Evolutionary conservation across 2,888 invertebrate species (phyloP).

Genomic region (Electrophaes corylata): DNA sequence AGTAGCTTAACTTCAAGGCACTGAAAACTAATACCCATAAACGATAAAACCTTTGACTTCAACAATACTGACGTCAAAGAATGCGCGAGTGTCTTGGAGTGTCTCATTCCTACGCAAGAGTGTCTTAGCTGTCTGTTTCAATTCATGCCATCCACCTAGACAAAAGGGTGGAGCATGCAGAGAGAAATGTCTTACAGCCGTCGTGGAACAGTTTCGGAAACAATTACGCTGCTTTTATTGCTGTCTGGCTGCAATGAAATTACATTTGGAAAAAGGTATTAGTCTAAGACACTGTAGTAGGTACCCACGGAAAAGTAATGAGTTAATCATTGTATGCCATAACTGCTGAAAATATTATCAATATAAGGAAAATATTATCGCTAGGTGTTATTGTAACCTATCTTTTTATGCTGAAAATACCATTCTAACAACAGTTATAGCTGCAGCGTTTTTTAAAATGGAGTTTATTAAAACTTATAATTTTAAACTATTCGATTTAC

Average conservation of each 20-base stretch:
- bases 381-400: too few relatives aligned
- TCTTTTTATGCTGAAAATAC: too few relatives aligned
- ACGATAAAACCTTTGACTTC: slow-evolving; percentile 32
- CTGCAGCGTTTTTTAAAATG: too few relatives aligned
- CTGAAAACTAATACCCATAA: slow-evolving; percentile 18
- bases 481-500: too few relatives aligned
- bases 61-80: slow-evolving; percentile 38
- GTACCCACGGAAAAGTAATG: too few relatives aligned
- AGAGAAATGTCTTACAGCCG: slow-evolving; percentile 9
- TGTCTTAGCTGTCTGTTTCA: slow-evolving; percentile 47
- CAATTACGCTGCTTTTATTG: slow-evolving; percentile 1
- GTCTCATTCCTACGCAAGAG: slow-evolving; percentile 43
- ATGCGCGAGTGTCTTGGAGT: slow-evolving; percentile 42
- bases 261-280: not conserved
- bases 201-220: not conserved
- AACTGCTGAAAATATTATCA: too few relatives aligned
- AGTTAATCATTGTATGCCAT: too few relatives aligned
- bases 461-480: too few relatives aligned
- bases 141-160: slow-evolving; percentile 36
- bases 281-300: too few relatives aligned
- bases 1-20: not conserved
- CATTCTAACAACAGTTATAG: too few relatives aligned
- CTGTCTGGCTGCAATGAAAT: not conserved
- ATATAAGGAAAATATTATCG: too few relatives aligned
- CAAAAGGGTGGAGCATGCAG: slow-evolving; percentile 23